Percentiles rank a stretch among this genome's conserved stretches.
These are phyloP conservation scores for Frankliniella intonsa DNA, from an alignment of 2,888 invertebrate species.

Conservation along the genomic window DNA sequence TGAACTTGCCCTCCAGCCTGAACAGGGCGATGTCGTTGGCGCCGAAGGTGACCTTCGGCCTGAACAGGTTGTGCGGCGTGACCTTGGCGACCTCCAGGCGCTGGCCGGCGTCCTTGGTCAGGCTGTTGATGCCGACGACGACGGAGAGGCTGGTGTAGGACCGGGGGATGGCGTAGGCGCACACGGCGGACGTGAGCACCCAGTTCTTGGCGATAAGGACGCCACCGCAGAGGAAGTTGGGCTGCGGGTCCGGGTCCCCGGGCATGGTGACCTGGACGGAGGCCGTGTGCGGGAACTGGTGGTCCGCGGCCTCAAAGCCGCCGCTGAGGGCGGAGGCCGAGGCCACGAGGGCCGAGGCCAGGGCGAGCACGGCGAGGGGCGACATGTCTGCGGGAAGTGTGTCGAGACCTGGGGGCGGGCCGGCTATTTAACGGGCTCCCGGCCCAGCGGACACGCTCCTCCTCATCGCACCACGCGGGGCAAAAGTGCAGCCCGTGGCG, in stretches of 20 bases:
- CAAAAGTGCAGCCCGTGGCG: too few relatives aligned
- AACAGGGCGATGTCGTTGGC: slow-evolving; percentile 53
- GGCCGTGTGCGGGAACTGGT: neutral
- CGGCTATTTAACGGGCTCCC: too few relatives aligned
- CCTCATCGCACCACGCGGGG: too few relatives aligned
- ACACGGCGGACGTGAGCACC: neutral
- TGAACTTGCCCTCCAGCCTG: slow-evolving; percentile 44
- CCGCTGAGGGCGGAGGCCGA: neutral
- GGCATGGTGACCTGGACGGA: neutral
- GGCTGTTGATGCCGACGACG: neutral
- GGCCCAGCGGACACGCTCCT: too few relatives aligned
- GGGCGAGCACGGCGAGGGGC: neutral
- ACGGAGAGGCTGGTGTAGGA: neutral
- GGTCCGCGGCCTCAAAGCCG: neutral
- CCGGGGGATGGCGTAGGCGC: neutral
- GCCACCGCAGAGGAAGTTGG: neutral
- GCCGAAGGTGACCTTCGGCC: slow-evolving; percentile 37
- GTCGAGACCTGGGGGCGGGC: too few relatives aligned
- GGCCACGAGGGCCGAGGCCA: neutral
- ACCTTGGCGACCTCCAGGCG: neutral
- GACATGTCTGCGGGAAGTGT: neutral
- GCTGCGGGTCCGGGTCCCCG: neutral
- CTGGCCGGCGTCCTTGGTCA: neutral
- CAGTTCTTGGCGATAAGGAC: neutral
- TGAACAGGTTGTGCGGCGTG: neutral